Conservation (phyloP, 1,140 invertebrate genomes). For the Tachypleus tridentatus region DNA sequence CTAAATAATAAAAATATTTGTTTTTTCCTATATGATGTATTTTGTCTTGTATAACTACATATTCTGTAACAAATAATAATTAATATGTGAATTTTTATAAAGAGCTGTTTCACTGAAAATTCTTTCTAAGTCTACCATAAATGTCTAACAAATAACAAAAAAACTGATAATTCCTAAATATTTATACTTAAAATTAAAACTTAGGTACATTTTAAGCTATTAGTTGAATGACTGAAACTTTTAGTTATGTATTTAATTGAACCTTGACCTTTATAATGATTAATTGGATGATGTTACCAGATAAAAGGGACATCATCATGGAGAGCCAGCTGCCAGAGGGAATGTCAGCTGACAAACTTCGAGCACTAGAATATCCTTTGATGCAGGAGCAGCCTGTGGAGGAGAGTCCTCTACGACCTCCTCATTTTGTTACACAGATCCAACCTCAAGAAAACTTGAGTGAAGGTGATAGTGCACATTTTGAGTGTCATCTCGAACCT, state of each 20-base stretch:
- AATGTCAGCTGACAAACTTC: constrained; percentile 81
- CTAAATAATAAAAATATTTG: too few relatives aligned
- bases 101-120: too few relatives aligned
- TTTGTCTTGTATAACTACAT: neutral
- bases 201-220: neutral
- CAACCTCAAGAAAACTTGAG: constrained; percentile 24
- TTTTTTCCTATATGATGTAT: neutral
- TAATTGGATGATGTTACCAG: constrained; percentile 16
- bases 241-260: too few relatives aligned
- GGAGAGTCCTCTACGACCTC: constrained; percentile 44
- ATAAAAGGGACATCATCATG: constrained; percentile 75
- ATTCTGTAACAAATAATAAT: too few relatives aligned
- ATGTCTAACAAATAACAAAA: too few relatives aligned
- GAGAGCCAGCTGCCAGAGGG: constrained; percentile 85
- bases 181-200: neutral
- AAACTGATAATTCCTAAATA: too few relatives aligned
- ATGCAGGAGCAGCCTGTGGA: constrained; percentile 49
- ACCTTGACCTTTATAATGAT: too few relatives aligned
- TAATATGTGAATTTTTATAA: too few relatives aligned
- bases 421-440: constrained; percentile 65
- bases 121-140: too few relatives aligned
- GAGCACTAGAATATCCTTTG: constrained; percentile 77
- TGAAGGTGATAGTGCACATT: constrained; percentile 81
- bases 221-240: too few relatives aligned
- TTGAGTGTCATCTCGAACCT: constrained; percentile 89